Percentiles rank a stretch among this genome's conserved stretches.
These are phyloP conservation scores for Thamnophis elegans DNA, from an alignment of 2,797 vertebrate species.

Conservation along the genomic window DNA sequence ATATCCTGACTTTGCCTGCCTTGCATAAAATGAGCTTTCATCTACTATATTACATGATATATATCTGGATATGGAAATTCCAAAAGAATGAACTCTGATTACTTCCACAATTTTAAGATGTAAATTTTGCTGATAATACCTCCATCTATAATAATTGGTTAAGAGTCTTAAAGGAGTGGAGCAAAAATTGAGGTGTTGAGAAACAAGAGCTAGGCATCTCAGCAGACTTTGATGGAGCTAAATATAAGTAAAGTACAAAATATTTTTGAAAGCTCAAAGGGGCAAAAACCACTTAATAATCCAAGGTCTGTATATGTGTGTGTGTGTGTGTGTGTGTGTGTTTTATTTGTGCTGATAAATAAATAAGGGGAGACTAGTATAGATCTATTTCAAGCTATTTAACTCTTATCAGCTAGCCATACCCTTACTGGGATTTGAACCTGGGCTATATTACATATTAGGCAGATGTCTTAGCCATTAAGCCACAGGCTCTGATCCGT, in stretches of 20 bases:
- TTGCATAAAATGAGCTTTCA: background rate
- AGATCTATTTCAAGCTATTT: no score
- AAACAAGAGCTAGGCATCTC: background rate
- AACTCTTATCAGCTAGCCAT: no score
- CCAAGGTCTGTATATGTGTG: background rate
- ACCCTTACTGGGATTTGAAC: no score
- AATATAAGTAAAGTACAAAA: background rate
- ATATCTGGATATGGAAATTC: background rate
- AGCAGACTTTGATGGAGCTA: background rate
- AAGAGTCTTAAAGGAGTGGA: background rate
- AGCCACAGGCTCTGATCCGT: no score
- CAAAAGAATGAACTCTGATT: background rate
- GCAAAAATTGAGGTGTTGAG: background rate
- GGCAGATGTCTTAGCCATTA: no score
- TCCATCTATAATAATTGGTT: background rate
- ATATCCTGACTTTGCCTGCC: background rate
- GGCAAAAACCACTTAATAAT: background rate
- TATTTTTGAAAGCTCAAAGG: background rate
- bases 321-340: no score
- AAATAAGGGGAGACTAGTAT: no score
- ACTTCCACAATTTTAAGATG: background rate
- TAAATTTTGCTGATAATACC: fast-evolving
- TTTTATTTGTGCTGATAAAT: no score
- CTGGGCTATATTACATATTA: no score
- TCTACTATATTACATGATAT: background rate